Evolutionary conservation across 2,113 vertebrate species (phyloP).

Genomic region (Melanostigma gelatinosum): DNA sequence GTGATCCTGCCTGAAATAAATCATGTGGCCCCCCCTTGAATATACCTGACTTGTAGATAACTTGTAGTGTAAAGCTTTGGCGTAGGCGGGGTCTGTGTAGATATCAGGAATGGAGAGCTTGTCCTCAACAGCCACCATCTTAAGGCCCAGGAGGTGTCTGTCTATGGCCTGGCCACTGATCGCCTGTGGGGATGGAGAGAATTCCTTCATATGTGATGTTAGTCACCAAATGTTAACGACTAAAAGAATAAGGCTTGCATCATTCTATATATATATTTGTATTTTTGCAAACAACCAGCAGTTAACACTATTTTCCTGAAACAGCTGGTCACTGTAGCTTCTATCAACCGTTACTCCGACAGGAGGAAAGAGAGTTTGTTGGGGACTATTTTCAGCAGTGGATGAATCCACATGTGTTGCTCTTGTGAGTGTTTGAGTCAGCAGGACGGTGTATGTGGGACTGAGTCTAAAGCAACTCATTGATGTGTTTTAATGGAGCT

Average conservation of each 20-base stretch:
- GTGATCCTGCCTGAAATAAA: too few species aligned
- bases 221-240: not conserved
- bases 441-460: not conserved
- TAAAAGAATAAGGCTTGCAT: not conserved
- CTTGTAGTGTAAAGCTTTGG: conserved; percentile 91
- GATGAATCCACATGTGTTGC: not conserved
- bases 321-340: too few species aligned
- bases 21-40: not conserved
- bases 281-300: not conserved
- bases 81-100: conserved; percentile 91
- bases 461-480: too few species aligned
- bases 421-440: not conserved
- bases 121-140: conserved; percentile 91
- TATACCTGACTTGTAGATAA: conserved; percentile 97
- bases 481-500: not conserved
- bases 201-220: not conserved
- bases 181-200: conserved; percentile 80
- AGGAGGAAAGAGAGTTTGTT: not conserved
- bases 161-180: conserved; percentile 94
- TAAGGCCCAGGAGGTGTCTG: conserved; percentile 93
- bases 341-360: too few species aligned
- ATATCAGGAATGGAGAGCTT: conserved; percentile 89
- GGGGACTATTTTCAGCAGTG: too few species aligned
- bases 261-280: not conserved
- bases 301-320: not conserved